Conservation (phyloP, 1,140 invertebrate genomes). For the Eulimnadia texana region DNA sequence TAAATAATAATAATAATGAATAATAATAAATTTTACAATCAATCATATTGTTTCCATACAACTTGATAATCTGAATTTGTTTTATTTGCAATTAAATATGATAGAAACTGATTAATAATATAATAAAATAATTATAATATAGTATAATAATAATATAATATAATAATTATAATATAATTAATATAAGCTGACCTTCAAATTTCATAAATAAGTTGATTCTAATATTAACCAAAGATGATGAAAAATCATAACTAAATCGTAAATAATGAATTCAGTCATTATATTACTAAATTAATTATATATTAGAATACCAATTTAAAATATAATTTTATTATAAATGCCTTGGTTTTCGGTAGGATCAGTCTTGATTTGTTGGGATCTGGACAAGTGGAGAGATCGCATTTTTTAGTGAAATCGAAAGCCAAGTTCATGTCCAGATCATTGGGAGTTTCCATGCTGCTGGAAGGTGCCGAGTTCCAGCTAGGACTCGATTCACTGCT, state of each 20-base stretch:
- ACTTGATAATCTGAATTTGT: not conserved
- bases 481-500: slow-evolving; percentile 15
- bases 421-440: slow-evolving; percentile 10
- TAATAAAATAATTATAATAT: not conserved
- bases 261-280: too few species aligned
- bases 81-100: not conserved
- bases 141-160: not conserved
- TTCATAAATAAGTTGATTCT: too few species aligned
- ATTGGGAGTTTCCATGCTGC: slow-evolving; percentile 14
- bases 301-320: too few species aligned
- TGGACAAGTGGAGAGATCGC: slow-evolving; percentile 5
- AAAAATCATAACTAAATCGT: too few species aligned
- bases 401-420: slow-evolving; percentile 13
- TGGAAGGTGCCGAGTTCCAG: slow-evolving; percentile 14
- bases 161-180: too few species aligned
- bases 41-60: not conserved
- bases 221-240: too few species aligned
- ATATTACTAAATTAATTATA: too few species aligned
- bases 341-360: slow-evolving; percentile 2
- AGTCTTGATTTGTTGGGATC: not conserved
- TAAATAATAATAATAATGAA: too few species aligned
- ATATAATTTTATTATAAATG: not conserved
- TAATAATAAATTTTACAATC: not conserved
- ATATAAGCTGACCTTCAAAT: too few species aligned
- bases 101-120: not conserved